phyloP scores from a whole-genome alignment of 2,888 invertebrate species.

The Oxycera nigricornis region DNA sequence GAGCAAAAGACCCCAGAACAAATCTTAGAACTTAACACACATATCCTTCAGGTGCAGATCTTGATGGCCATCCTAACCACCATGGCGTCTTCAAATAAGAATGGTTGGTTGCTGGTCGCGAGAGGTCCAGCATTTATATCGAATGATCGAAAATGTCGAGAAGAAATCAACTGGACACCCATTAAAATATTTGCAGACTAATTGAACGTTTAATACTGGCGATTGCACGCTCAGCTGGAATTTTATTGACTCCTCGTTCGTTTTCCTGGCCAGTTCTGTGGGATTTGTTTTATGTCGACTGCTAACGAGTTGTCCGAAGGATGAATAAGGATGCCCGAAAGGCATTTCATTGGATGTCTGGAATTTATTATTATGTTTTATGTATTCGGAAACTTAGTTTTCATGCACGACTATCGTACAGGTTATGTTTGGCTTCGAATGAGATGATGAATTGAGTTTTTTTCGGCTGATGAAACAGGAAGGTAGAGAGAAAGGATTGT shows the following conservation, averaged over 20 bases:
- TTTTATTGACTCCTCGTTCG: slow-evolving; percentile 31
- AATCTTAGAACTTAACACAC: background rate
- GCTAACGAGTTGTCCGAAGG: background rate
- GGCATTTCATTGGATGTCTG: background rate
- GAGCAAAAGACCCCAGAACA: background rate
- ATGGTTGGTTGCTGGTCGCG: background rate
- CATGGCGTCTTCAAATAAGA: background rate
- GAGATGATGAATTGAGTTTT: too few relatives aligned
- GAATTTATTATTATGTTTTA: background rate
- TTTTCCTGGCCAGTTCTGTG: background rate
- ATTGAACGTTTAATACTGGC: slow-evolving; percentile 38
- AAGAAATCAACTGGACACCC: slow-evolving; percentile 10
- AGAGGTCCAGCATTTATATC: background rate
- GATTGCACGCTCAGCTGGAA: slow-evolving; percentile 32
- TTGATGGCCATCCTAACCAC: background rate
- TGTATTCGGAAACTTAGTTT: too few relatives aligned
- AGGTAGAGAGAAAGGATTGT: too few relatives aligned
- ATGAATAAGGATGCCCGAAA: background rate
- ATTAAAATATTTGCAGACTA: slow-evolving; percentile 42
- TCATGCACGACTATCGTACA: too few relatives aligned
- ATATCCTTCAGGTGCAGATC: background rate
- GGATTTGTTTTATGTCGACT: background rate
- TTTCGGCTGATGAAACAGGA: too few relatives aligned
- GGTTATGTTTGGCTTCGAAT: too few relatives aligned
- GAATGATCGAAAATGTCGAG: background rate